Conservation (phyloP, 2,113 vertebrate genomes). For the Butorides virescens region DNA sequence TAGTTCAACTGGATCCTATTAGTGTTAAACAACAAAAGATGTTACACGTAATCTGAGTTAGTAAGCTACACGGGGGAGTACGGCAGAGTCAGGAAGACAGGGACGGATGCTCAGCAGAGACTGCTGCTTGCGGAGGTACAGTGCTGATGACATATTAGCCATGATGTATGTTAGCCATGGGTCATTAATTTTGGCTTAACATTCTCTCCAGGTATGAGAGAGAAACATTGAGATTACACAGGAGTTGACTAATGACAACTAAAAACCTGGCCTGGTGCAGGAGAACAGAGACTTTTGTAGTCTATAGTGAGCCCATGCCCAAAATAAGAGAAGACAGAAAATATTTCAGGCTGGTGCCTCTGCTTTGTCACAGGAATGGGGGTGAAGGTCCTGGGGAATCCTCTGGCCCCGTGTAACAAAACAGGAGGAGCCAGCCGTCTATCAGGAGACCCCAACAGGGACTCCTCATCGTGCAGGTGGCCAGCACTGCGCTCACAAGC, state of each 20-base stretch:
- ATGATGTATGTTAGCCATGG: not conserved
- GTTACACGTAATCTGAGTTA: not conserved
- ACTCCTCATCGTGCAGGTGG: not conserved
- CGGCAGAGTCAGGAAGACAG: not conserved
- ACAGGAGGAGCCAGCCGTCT: not conserved
- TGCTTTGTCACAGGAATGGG: not conserved
- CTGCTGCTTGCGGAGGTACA: not conserved
- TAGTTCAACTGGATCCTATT: conserved; percentile 34
- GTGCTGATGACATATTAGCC: not conserved
- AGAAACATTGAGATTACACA: conserved; percentile 1
- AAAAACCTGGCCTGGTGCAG: not conserved
- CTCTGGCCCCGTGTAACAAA: not conserved
- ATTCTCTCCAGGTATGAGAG: conserved; percentile 22
- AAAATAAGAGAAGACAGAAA: not conserved
- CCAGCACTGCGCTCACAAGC: not conserved
- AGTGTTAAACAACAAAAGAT: conserved; percentile 44
- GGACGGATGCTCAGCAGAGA: not conserved
- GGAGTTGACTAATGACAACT: not conserved
- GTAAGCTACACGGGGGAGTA: not conserved
- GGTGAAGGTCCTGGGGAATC: conserved; percentile 11
- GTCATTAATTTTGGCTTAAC: conserved; percentile 42
- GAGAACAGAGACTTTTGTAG: not conserved
- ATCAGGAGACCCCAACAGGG: not conserved
- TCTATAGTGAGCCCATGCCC: not conserved
- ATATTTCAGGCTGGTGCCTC: not conserved